These are phyloP conservation scores for Epistrophella euchroma DNA, from an alignment of 2,888 invertebrate species.

Conservation along the genomic window DNA sequence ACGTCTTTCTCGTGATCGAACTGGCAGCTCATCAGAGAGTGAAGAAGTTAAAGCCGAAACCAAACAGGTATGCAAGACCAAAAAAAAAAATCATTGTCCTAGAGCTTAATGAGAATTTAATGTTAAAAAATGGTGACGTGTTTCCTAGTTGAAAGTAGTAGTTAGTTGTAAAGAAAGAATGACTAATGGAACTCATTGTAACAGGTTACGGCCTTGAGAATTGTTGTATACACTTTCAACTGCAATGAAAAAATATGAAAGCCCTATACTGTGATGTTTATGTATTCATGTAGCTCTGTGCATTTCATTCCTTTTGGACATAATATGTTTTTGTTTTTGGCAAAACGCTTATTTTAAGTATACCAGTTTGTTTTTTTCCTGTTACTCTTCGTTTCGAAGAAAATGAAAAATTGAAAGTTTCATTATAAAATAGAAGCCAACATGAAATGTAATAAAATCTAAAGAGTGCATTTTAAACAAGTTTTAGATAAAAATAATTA, in stretches of 20 bases:
- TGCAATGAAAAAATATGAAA: slow-evolving; percentile 22
- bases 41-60: slow-evolving; percentile 84
- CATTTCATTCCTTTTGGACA: background rate
- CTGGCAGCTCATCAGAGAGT: slow-evolving; percentile 84
- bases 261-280: background rate
- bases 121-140: slow-evolving; percentile 22
- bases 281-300: background rate
- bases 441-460: too few species aligned
- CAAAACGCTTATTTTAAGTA: slow-evolving; percentile 2
- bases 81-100: background rate
- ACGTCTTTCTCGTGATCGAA: slow-evolving; percentile 83
- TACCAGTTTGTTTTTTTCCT: background rate
- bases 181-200: slow-evolving; percentile 32
- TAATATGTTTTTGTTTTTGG: background rate
- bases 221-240: slow-evolving; percentile 22
- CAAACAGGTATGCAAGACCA: slow-evolving; percentile 81
- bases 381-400: background rate
- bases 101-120: slow-evolving; percentile 19
- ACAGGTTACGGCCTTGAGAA: slow-evolving; percentile 34
- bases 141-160: background rate
- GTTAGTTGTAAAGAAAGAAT: slow-evolving; percentile 32
- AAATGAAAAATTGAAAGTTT: background rate
- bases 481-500: too few species aligned
- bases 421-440: background rate
- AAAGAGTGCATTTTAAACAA: too few species aligned